Base-by-base conservation (phyloP, 1,140 invertebrate genomes). In the Coenobita brevimanus region DNA sequence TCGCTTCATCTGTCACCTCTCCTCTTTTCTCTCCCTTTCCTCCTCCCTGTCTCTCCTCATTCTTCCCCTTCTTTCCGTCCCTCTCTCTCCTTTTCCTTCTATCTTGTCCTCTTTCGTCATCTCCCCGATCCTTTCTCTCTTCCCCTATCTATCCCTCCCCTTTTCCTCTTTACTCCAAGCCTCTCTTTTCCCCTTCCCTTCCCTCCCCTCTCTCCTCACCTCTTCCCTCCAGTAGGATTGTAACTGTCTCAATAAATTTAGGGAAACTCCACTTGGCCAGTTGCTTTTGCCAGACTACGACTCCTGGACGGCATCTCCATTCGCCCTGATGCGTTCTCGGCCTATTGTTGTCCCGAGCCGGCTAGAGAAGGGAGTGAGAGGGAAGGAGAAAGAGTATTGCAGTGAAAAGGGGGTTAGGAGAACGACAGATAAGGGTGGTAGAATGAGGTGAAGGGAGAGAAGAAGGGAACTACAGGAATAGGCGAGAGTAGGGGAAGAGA, bases 361-460 rank as follows among this genome's bases (percentile, higher is more conserved):
- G 1, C 21, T n/a, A n/a, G 21, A 10, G 27, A 33, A 62, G 57
- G 2, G 62, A 67, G 10, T 30, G n/a, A 1, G 62, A 67, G n/a
- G n/a, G 62, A 67, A n/a, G 36, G 62, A 67, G n/a, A 67, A 33
- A 67, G 62, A 24, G 62, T n/a, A n/a, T n/a, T n/a, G n/a, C n/a
- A n/a, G n/a, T n/a, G n/a, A n/a, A n/a, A n/a, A n/a, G n/a, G n/a
- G n/a, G n/a, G n/a, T n/a, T n/a, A n/a, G 36, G 62, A 67, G 62
- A 24, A n/a, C 27, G 62, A 67, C 24, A 24, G n/a, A 24, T 10
- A 13, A n/a, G n/a, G n/a, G 36, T 10, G n/a, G 62, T 13, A n/a
- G n/a, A 33, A 67, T 10, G n/a, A 33, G 36, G 10, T 13, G 30
- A 33, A n/a, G 24, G 67, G n/a, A 6, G 41, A n/a, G 24, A 38